Evolutionary conservation across 2,113 vertebrate species (phyloP), one percentile per base, ranked within the genome.

Genomic region (Pycnonotus jocosus): DNA sequence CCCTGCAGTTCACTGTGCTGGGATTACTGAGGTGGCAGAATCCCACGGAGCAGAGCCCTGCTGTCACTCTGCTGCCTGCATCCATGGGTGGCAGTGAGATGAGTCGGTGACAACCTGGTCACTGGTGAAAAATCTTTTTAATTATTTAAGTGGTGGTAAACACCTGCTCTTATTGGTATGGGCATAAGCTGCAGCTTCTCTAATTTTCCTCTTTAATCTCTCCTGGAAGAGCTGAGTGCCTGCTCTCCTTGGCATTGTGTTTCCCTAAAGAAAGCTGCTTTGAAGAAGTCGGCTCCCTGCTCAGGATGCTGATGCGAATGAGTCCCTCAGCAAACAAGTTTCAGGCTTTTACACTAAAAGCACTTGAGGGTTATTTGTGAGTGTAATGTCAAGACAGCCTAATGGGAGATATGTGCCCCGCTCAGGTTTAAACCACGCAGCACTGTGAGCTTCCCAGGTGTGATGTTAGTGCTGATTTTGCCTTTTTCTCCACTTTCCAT

Each of bases 131-230:
- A 95, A 97, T 97, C 91, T 95, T 68, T 93, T 96, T 95, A 95
- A 97, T 97, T 97, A 97, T 95, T 95, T 30, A 93, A 95, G 90
- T 30, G 31, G 72, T 69, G 76, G 74, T 92, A 91, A 97, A 95
- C 2, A 92, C 77, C 86, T 92, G 92, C 92, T 91, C 56, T 90
- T 95, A 96, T 95, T 95, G 92, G 92, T 81, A 71, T 90, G 86
- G 86, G 94, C 92, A 92, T 92, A 95, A 94, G 86, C 89, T 94
- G 90, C 37, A 92, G 95, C 97, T 80, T 65, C 28, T 82, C 97
- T 98, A 87, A 97, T 94, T 95, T 95, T 81, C 93, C 70, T 95
- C 96, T 96, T 95, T 95, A 97, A 94, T 95, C 88, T 96, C 92
- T 76, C 83, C 81, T 85, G 91, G 83, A 91, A 83, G 53, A 57